Percentiles rank a stretch among this genome's conserved stretches.
Evolutionary conservation across 2,888 invertebrate species (phyloP).

Genomic region (Apotomis turbidana): DNA sequence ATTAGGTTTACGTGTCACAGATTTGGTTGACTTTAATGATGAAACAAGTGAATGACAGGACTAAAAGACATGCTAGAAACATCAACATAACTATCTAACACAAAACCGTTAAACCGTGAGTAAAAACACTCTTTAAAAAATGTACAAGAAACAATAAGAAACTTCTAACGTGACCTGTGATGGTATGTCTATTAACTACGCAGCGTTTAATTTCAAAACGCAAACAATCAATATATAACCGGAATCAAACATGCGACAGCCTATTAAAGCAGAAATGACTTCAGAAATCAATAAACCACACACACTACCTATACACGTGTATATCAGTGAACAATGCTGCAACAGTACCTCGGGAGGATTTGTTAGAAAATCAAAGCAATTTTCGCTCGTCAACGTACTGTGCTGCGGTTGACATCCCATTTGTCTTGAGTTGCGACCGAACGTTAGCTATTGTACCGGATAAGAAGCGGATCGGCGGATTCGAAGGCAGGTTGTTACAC

Average conservation of each 20-base stretch:
- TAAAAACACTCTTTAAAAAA: too few species aligned
- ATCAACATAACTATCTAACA: too few species aligned
- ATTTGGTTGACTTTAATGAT: too few species aligned
- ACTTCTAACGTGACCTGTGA: too few species aligned
- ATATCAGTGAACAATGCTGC: conserved; percentile 51
- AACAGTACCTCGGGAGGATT: conserved; percentile 56
- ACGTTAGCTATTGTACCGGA: conserved; percentile 39
- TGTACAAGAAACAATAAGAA: too few species aligned
- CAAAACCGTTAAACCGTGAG: too few species aligned
- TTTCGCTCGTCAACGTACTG: conserved; percentile 63
- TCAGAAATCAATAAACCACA: conserved; percentile 15
- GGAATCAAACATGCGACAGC: neutral
- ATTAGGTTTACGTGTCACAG: too few species aligned
- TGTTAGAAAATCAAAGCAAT: conserved; percentile 68
- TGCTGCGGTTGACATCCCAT: conserved; percentile 66
- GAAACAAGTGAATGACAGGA: too few species aligned
- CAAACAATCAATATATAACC: neutral
- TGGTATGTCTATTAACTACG: neutral
- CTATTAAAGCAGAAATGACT: neutral
- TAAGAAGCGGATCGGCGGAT: conserved; percentile 43
- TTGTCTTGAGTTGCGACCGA: conserved; percentile 61
- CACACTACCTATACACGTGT: conserved; percentile 50
- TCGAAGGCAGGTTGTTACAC: conserved; percentile 50
- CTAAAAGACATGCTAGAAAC: too few species aligned
- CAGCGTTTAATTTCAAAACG: neutral